These are phyloP conservation scores for Drosophila seclusa DNA, from an alignment of 2,888 invertebrate genomes.

Conservation along the genomic window DNA sequence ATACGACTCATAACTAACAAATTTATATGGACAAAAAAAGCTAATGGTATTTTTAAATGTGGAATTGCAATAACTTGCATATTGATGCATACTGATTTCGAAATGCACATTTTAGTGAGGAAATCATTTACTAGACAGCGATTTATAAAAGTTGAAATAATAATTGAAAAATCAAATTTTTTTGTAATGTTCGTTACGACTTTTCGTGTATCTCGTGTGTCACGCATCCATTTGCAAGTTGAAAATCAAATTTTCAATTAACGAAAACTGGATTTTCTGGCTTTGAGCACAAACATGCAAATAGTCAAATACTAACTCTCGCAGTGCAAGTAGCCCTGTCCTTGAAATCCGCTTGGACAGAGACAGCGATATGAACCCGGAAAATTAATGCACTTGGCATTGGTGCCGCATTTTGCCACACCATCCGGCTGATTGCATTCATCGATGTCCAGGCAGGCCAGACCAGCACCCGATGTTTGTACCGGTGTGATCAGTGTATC, in stretches of 20 bases:
- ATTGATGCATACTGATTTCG: background rate
- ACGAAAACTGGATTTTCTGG: conserved; percentile 1
- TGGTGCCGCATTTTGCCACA: conserved; percentile 90
- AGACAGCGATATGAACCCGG: conserved; percentile 92
- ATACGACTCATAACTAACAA: background rate
- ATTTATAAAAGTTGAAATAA: background rate
- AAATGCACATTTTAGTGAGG: background rate
- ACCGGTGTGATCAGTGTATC: conserved; percentile 50
- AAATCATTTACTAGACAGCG: background rate
- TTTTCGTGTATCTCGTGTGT: background rate
- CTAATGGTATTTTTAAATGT: background rate
- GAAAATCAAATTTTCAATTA: conserved; percentile 9
- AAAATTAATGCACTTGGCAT: conserved; percentile 92
- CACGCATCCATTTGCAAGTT: conserved; percentile 8
- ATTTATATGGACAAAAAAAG: background rate
- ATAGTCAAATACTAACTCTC: conserved; percentile 88
- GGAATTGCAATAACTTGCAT: background rate
- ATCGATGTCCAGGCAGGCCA: conserved; percentile 90
- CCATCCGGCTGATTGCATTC: conserved; percentile 90
- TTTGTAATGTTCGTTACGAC: background rate
- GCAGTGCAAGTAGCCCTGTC: conserved; percentile 90
- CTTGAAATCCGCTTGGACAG: conserved; percentile 91
- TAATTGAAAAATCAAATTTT: background rate
- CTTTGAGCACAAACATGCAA: conserved; percentile 76
- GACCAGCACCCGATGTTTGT: conserved; percentile 81